Base-by-base conservation (phyloP, 2,888 invertebrate genomes). In the Autographa pulchrina region DNA sequence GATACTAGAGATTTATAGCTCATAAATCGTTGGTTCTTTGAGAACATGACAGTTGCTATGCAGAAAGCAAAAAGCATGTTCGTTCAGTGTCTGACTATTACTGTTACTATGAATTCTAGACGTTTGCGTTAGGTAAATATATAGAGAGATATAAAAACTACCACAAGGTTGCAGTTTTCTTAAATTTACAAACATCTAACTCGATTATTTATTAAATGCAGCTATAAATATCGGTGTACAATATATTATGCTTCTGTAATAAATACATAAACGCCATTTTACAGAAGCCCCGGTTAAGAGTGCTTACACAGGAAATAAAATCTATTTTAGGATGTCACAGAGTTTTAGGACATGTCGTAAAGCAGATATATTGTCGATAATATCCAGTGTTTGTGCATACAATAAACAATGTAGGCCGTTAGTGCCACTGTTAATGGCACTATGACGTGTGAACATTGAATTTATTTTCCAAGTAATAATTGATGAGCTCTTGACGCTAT, bases 1-100 rank as follows among this genome's bases (percentile, higher is more conserved):
- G 69, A 58, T 76, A 80, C 77, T 65, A 32, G 70, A 73, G 66
- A 83, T 83, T 78, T 78, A 81, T 80, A 70, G 68, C 41, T 74
- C 38, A 73, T 68, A 71, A 63, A 52, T 80, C 58, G 74, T 66
- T 68, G 32, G 59, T 58, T 20, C 35, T 35, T 64, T 64, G 20
- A 20, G 13, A 14, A 35, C 59, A 59, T 25, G 20, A 25, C 31
- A 25, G 16, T 5, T 14, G 11, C 20, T 54, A 54, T 20, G 52
- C 9, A 8, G 18, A 18, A 18, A 20, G 4, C 13, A 25, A 7
- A 56, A 56, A 25, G 54, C 9, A 38, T 43, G 43, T 16, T 43
- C 43, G 1, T 43, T 43, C 6, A 38, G 38, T 38, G 38, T 11
- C 38, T 38, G 38, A 11, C 38, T 11, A 38, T 11, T 38, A n/a